phyloP scores from a whole-genome alignment of 2,888 invertebrate genomes.

The Torymus auratus region DNA sequence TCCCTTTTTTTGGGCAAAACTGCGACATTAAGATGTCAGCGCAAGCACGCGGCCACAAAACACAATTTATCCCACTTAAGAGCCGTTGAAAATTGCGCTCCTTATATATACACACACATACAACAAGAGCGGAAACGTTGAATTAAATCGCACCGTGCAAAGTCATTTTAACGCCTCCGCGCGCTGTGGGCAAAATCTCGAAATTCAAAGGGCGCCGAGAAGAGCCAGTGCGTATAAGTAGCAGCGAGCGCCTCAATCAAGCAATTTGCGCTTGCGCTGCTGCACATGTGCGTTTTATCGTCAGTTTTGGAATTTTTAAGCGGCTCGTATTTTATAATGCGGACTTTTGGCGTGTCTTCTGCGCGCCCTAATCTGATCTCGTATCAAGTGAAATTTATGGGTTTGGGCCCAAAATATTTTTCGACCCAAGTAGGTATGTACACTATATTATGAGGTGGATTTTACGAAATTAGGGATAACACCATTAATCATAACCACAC shows the following conservation, averaged over 20 bases:
- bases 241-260: conserved; percentile 12
- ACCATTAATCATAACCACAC: too few relatives aligned
- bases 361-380: too few relatives aligned
- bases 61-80: conserved; percentile 18
- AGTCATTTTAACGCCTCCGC: conserved; percentile 8
- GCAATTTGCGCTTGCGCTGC: conserved; percentile 20
- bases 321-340: background rate
- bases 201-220: conserved; percentile 17
- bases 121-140: too few relatives aligned
- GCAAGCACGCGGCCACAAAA: background rate
- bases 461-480: too few relatives aligned
- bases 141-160: conserved; percentile 28
- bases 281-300: background rate
- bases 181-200: conserved; percentile 25
- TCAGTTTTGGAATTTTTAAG: conserved; percentile 12
- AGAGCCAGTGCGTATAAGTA: background rate
- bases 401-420: too few relatives aligned
- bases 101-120: too few relatives aligned
- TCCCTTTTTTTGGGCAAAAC: background rate
- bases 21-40: background rate
- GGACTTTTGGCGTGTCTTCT: too few relatives aligned
- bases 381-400: background rate
- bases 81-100: background rate
- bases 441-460: too few relatives aligned
- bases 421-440: too few relatives aligned